These are phyloP conservation scores for Drosophila mimica DNA, from an alignment of 2,888 invertebrate species.

Conservation along the genomic window DNA sequence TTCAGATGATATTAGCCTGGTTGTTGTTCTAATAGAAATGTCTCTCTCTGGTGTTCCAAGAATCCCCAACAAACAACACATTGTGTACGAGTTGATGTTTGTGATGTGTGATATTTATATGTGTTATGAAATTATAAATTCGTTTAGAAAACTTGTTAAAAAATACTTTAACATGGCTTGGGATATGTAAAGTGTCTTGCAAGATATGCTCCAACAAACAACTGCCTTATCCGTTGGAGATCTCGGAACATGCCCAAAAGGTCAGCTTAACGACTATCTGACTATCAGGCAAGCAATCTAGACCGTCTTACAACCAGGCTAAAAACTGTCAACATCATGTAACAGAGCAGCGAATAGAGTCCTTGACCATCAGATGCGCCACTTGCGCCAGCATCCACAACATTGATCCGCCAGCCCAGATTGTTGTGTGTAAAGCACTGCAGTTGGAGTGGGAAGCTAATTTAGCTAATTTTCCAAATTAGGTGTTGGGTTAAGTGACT, in stretches of 20 bases:
- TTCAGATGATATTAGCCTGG: slow-evolving; percentile 85
- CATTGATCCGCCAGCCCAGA: slow-evolving; percentile 96
- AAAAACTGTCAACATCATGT: slow-evolving; percentile 72
- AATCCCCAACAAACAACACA: slow-evolving; percentile 15
- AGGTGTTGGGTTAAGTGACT: slow-evolving; percentile 7
- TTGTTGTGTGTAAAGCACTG: slow-evolving; percentile 97
- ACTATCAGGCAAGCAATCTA: slow-evolving; percentile 82
- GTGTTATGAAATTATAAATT: slow-evolving; percentile 63
- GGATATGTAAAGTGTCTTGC: slow-evolving; percentile 53
- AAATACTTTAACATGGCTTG: slow-evolving; percentile 29
- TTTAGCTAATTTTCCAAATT: neutral
- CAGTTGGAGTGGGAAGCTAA: slow-evolving; percentile 35
- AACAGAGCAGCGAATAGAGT: slow-evolving; percentile 52
- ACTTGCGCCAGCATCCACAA: slow-evolving; percentile 86
- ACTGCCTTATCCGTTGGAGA: slow-evolving; percentile 17
- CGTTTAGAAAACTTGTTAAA: slow-evolving; percentile 45
- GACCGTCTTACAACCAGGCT: slow-evolving; percentile 80
- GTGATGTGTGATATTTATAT: slow-evolving; percentile 2
- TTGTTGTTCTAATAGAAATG: slow-evolving; percentile 61
- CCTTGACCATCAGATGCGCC: slow-evolving; percentile 25
- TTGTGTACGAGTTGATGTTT: neutral
- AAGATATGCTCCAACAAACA: slow-evolving; percentile 45
- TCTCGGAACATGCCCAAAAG: slow-evolving; percentile 13
- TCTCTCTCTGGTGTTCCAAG: slow-evolving; percentile 23
- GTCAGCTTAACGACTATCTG: slow-evolving; percentile 19